Evolutionary conservation across 2,113 vertebrate species (phyloP).

Genomic region (Chionodraco myersi): DNA sequence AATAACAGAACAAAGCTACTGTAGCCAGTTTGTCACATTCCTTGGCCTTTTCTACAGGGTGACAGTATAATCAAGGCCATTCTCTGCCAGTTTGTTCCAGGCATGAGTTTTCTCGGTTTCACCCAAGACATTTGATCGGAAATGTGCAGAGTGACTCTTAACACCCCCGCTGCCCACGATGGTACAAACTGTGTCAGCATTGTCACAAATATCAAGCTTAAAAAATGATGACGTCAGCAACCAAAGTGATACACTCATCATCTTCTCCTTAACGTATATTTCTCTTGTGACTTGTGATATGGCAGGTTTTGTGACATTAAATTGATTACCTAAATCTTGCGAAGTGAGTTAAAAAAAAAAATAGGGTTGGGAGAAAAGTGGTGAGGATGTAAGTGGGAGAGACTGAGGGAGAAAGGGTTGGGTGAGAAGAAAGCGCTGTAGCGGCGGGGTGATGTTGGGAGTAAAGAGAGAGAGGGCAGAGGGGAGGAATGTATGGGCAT

Average conservation of each 20-base stretch:
- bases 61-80: conserved; percentile 84
- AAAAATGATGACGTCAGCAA: conserved; percentile 43
- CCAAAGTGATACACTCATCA: conserved; percentile 43
- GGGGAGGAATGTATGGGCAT: conserved; percentile 85
- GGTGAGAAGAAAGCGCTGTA: conserved; percentile 55
- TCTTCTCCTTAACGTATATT: conserved; percentile 1
- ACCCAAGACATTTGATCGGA: conserved; percentile 76
- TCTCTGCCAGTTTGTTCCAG: conserved; percentile 71
- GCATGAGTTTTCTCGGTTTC: conserved; percentile 70
- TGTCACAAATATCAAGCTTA: conserved; percentile 54
- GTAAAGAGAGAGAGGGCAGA: conserved; percentile 77
- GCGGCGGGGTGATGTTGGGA: conserved; percentile 67
- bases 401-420: conserved; percentile 51
- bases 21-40: conserved; percentile 82
- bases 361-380: conserved; percentile 35
- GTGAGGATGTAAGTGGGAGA: conserved; percentile 42
- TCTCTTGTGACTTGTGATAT: conserved; percentile 33
- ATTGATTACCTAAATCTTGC: background rate
- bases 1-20: conserved; percentile 80
- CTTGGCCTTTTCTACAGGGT: conserved; percentile 79
- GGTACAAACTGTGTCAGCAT: conserved; percentile 64
- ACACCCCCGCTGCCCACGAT: conserved; percentile 60
- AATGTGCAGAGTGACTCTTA: conserved; percentile 59
- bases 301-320: background rate
- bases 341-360: background rate